Evolutionary conservation across 1,140 invertebrate genomes (phyloP).

Genomic region (Pseudomyrmex cubaensis): DNA sequence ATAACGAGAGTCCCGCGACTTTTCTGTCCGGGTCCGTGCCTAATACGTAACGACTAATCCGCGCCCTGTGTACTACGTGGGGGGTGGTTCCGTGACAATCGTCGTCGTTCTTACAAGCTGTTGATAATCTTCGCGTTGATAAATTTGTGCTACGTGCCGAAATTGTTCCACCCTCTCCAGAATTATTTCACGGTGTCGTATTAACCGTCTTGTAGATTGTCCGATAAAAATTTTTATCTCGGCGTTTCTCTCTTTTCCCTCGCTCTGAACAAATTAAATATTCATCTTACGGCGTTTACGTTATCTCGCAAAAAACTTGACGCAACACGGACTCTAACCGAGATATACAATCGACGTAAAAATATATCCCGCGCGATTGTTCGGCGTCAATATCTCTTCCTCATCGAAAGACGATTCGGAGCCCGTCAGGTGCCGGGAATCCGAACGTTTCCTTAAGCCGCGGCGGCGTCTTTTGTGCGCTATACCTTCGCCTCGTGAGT

Average conservation of each 20-base stretch:
- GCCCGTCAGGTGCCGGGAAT: conserved; percentile 64
- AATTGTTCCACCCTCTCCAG: neutral
- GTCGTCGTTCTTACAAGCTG: neutral
- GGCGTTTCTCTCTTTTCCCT: neutral
- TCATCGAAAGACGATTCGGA: neutral
- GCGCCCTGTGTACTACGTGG: neutral
- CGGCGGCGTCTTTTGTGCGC: conserved; percentile 33
- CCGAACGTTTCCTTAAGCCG: conserved; percentile 45
- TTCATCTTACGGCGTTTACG: neutral
- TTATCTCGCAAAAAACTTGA: neutral
- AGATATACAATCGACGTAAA: neutral
- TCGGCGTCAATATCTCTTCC: no score
- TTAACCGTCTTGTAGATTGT: neutral
- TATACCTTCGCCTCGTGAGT: neutral
- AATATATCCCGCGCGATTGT: no score
- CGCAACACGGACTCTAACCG: neutral
- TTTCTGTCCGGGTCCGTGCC: conserved; percentile 38
- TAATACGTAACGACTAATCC: conserved; percentile 1
- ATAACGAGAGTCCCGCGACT: conserved; percentile 61
- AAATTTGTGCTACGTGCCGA: neutral
- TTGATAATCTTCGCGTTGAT: conserved; percentile 23
- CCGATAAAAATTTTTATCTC: neutral
- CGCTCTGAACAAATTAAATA: neutral
- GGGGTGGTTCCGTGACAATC: conserved; percentile 38
- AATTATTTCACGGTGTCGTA: conserved; percentile 7